Evolutionary conservation across 1,140 invertebrate genomes (phyloP), one percentile per base, ranked within the genome.

Genomic region (Rhopalosiphum padi): DNA sequence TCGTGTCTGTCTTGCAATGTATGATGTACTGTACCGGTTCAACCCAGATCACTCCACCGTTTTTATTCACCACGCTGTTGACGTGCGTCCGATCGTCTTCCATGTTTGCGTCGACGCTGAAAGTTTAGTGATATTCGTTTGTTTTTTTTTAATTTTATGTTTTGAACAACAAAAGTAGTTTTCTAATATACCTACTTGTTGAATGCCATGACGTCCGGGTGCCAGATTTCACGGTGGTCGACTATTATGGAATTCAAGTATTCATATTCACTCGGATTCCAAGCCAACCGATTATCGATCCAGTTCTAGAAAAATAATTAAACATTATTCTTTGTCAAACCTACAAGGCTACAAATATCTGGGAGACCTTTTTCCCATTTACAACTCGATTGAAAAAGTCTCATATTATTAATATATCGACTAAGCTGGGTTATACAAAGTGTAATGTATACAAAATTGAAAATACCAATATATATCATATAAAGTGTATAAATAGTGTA

Each of bases 1-100:
- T 95, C 68, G 97, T 95, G 95, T 97, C 96, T 30, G 97, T 95
- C 55, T 96, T 95, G 94, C 97, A 98, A 94, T 96, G 96, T 5
- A 96, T 96, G 9, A 96, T 95, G 94, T 97, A 97, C 93, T 97
- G 96, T 1, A 96, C 95, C 6, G 97, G 97, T 35, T 97, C 97
- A 11, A 97, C 96, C 97, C 97, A 97, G 3, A 97, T 82, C 0
- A 97, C 96, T 7, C 94, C 95, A 0, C 97, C 97, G 93, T 96
- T 95, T 21, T 37, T 68, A 55, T 90, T 60, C 5, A 90, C 9
- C 18, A 90, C 53, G 89, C 89, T 90, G 37, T 90, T 90, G 23
- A 90, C 53, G 37, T 25, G 89, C 0, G 89, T 90, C 55, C 53
- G 89, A 55, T 90, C 89, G 55, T 90, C 89, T 90, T 90, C 89